These are phyloP conservation scores for Oenanthe oenanthe DNA, from an alignment of 2,113 vertebrate genomes.

Conservation along the genomic window DNA sequence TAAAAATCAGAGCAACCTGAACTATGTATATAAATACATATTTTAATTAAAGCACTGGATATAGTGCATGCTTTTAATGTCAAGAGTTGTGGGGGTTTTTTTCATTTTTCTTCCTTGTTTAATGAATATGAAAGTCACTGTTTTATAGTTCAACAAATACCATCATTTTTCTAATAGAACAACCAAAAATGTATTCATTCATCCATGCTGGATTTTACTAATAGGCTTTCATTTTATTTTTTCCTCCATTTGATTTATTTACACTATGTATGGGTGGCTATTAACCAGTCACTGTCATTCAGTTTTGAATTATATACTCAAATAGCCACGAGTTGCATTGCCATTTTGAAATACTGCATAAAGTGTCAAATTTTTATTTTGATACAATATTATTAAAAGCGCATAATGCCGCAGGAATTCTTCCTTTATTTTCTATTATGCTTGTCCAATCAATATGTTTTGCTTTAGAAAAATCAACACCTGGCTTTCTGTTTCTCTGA, in stretches of 20 bases:
- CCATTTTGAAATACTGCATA: not conserved
- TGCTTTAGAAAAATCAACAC: not conserved
- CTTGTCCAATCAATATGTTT: not conserved
- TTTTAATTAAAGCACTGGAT: not conserved
- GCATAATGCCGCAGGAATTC: not conserved
- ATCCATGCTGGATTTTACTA: not conserved
- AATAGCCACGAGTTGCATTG: not conserved
- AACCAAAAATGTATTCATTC: not conserved
- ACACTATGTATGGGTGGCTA: not conserved
- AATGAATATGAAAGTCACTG: not conserved
- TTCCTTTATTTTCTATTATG: not conserved
- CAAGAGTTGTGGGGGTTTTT: fast-evolving
- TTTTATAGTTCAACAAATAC: not conserved
- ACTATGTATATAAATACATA: not conserved
- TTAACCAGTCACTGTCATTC: not conserved
- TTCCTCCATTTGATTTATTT: not conserved
- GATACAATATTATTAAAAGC: not conserved
- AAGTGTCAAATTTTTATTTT: not conserved
- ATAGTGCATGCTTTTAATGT: not conserved
- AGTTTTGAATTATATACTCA: not conserved
- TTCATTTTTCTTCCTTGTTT: not conserved
- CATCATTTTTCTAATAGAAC: not conserved
- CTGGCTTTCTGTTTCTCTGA: not conserved
- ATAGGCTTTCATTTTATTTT: not conserved
- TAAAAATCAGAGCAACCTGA: not conserved